These are phyloP conservation scores for Sebastes variabilis DNA, from an alignment of 2,797 vertebrate species.

Conservation along the genomic window DNA sequence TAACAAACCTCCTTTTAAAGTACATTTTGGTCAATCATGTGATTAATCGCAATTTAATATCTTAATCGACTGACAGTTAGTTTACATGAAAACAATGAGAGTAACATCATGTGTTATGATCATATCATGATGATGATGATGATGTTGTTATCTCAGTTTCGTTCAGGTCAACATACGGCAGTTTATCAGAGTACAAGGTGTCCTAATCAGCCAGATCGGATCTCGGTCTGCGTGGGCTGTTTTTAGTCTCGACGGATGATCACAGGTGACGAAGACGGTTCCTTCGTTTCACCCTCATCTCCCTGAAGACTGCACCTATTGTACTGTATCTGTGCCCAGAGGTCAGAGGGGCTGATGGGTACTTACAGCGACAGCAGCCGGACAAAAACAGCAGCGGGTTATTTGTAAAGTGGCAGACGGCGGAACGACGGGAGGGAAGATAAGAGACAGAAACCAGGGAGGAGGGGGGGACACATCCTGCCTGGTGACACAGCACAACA, in stretches of 20 bases:
- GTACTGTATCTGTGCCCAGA: background rate
- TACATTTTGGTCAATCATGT: too few species aligned
- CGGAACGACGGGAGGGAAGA: constrained; percentile 42
- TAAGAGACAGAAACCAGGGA: constrained; percentile 19
- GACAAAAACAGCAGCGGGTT: constrained; percentile 38
- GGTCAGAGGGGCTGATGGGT: background rate
- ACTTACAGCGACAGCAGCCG: background rate
- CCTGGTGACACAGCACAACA: constrained; percentile 48
- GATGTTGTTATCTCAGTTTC: background rate
- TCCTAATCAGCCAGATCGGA: background rate
- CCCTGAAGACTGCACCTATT: constrained; percentile 26
- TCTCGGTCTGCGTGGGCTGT: constrained; percentile 1
- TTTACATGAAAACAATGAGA: background rate
- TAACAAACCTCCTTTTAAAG: too few species aligned
- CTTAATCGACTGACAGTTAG: too few species aligned
- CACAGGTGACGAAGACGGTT: constrained; percentile 9
- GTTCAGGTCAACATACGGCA: background rate
- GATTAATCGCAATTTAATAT: too few species aligned
- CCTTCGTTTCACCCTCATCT: constrained; percentile 34
- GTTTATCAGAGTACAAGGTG: background rate
- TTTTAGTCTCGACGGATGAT: constrained; percentile 31
- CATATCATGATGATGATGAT: background rate
- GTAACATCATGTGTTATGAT: background rate
- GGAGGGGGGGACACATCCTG: constrained; percentile 13
- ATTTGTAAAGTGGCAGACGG: constrained; percentile 74